Conservation (phyloP, 2,113 vertebrate genomes). For the Anoura caudifer region DNA sequence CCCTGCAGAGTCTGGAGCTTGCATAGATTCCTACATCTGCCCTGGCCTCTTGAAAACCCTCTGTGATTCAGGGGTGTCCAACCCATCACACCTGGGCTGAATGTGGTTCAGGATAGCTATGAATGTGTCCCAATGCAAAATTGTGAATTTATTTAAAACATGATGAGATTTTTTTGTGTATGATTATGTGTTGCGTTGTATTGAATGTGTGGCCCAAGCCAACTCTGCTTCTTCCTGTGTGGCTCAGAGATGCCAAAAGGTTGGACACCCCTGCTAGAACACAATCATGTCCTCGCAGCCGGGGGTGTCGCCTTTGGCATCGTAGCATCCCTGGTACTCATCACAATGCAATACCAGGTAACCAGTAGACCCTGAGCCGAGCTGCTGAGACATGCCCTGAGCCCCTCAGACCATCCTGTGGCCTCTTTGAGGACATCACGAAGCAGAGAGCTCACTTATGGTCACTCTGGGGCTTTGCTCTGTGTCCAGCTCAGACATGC, state of each 20-base stretch:
- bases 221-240: no score
- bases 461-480: neutral
- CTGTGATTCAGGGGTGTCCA: neutral
- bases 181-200: no score
- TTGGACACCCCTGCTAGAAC: neutral
- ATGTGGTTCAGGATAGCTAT: no score
- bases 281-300: neutral
- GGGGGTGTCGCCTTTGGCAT: neutral
- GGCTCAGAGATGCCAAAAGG: no score
- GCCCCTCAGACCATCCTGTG: fast-evolving
- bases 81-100: fast-evolving
- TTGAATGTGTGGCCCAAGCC: no score
- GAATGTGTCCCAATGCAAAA: no score
- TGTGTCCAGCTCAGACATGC: neutral
- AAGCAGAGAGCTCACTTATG: neutral
- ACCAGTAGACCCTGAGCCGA: fast-evolving
- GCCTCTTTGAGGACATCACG: neutral
- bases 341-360: no score
- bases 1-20: neutral
- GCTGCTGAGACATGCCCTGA: neutral
- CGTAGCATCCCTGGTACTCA: neutral
- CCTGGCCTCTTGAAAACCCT: neutral
- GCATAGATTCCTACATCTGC: neutral
- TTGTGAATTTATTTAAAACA: no score
- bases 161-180: no score